A percentile compares a stretch with the other conserved stretches of the same genome.
phyloP scores from a whole-genome alignment of 2,888 invertebrate species.

The Chromoteleia sp. region DNA sequence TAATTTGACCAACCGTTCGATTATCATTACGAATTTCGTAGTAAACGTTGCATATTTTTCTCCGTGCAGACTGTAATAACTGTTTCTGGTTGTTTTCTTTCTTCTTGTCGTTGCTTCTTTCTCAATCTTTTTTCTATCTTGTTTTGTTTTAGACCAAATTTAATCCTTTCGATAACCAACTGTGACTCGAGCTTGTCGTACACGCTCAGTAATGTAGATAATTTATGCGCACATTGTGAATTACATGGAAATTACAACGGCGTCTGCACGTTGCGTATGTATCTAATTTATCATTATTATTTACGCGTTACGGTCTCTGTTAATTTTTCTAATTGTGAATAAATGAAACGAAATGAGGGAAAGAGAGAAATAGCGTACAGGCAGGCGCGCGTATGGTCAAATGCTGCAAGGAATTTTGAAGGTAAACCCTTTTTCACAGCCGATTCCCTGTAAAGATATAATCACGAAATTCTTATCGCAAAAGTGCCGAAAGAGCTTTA shows the following conservation, averaged over 20 bases:
- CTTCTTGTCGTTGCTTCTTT: no score
- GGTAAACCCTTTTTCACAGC: slow-evolving; percentile 14
- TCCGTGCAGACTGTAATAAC: no score
- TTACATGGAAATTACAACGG: slow-evolving; percentile 73
- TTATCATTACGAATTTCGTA: no score
- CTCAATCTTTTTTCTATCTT: no score
- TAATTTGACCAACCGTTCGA: no score
- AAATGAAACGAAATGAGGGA: slow-evolving; percentile 64
- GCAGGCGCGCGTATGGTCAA: slow-evolving; percentile 3
- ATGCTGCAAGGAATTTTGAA: slow-evolving; percentile 37
- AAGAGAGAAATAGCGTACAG: slow-evolving; percentile 12
- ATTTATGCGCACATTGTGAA: slow-evolving; percentile 72
- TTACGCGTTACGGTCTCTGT: slow-evolving; percentile 67
- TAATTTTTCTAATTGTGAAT: slow-evolving; percentile 68
- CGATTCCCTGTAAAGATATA: slow-evolving; percentile 20
- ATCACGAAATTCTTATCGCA: slow-evolving; percentile 21
- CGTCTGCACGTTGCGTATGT: slow-evolving; percentile 68
- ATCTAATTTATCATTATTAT: slow-evolving; percentile 74
- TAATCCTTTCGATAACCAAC: slow-evolving; percentile 35
- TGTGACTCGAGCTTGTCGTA: slow-evolving; percentile 58
- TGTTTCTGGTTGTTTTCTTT: no score
- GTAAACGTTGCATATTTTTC: no score
- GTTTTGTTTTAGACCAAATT: no score
- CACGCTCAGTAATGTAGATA: slow-evolving; percentile 63
- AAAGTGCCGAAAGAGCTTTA: slow-evolving; percentile 15